Conservation (phyloP, 2,888 invertebrate genomes). For the Bhutanitis thaidina region DNA sequence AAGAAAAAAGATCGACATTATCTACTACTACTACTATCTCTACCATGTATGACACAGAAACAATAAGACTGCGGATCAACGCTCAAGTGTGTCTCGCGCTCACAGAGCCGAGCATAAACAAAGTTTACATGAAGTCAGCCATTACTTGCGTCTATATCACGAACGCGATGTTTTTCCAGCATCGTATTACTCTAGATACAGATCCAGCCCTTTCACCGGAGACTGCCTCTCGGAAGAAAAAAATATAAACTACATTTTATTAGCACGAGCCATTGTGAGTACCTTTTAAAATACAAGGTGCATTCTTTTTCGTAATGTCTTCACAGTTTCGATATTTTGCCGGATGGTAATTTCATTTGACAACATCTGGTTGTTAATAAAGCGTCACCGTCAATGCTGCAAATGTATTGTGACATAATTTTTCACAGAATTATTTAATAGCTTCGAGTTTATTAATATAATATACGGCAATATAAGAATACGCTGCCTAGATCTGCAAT, state of each 20-base stretch:
- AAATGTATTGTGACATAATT: too few relatives aligned
- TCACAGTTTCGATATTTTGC: too few relatives aligned
- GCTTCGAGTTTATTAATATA: too few relatives aligned
- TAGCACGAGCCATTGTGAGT: constrained; percentile 7
- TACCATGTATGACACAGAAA: neutral
- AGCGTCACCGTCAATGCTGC: too few relatives aligned
- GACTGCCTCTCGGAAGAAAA: constrained; percentile 30
- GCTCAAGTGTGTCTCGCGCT: constrained; percentile 3
- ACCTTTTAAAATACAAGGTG: neutral
- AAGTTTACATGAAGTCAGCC: constrained; percentile 19
- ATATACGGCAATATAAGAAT: too few relatives aligned
- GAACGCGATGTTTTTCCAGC: constrained; percentile 32
- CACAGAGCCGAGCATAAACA: constrained; percentile 16
- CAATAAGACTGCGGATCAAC: neutral
- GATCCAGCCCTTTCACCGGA: constrained; percentile 32
- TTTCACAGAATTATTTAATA: too few relatives aligned
- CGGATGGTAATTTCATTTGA: too few relatives aligned
- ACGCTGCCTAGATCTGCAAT: too few relatives aligned
- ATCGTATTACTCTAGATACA: constrained; percentile 44
- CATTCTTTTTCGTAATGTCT: too few relatives aligned
- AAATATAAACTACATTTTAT: constrained; percentile 28
- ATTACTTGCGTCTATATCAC: constrained; percentile 27
- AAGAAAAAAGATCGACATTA: too few relatives aligned
- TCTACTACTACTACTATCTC: too few relatives aligned
- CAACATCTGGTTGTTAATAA: too few relatives aligned